Conservation (phyloP, 2,888 invertebrate genomes). For the Scaeva pyrastri region DNA sequence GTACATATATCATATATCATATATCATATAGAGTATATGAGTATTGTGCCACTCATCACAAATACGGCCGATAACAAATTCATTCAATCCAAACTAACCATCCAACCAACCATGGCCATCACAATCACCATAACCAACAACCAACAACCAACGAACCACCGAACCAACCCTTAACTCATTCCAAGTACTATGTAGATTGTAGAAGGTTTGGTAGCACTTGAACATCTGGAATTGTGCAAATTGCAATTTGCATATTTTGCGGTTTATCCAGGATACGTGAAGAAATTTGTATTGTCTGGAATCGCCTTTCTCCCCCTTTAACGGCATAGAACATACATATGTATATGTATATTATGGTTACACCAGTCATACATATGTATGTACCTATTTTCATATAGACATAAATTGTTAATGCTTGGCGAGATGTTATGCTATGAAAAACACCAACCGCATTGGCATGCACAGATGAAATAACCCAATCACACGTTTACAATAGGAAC, state of each 20-base stretch:
- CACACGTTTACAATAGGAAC: slow-evolving; percentile 53
- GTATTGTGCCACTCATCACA: slow-evolving; percentile 35
- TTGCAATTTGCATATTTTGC: slow-evolving; percentile 75
- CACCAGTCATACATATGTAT: neutral
- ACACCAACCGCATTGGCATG: slow-evolving; percentile 71
- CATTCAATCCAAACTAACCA: slow-evolving; percentile 25
- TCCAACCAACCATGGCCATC: slow-evolving; percentile 3
- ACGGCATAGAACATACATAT: neutral
- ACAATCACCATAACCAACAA: slow-evolving; percentile 3
- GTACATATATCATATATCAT: too few relatives aligned
- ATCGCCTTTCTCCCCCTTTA: slow-evolving; percentile 28
- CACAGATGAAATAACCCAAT: slow-evolving; percentile 75
- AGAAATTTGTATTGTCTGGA: slow-evolving; percentile 66
- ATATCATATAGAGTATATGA: neutral
- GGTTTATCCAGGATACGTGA: slow-evolving; percentile 75
- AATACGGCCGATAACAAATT: slow-evolving; percentile 44
- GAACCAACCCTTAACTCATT: slow-evolving; percentile 26
- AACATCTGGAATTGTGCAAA: slow-evolving; percentile 75
- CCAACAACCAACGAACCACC: too few relatives aligned
- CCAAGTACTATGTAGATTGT: slow-evolving; percentile 1
- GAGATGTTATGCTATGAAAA: slow-evolving; percentile 67
- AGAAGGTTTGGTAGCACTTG: slow-evolving; percentile 54
- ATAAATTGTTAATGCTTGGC: slow-evolving; percentile 70
- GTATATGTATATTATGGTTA: slow-evolving; percentile 18
- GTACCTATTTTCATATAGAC: slow-evolving; percentile 26